Evolutionary conservation across 2,888 invertebrate genomes (phyloP).

Genomic region (Diarsia mendica): DNA sequence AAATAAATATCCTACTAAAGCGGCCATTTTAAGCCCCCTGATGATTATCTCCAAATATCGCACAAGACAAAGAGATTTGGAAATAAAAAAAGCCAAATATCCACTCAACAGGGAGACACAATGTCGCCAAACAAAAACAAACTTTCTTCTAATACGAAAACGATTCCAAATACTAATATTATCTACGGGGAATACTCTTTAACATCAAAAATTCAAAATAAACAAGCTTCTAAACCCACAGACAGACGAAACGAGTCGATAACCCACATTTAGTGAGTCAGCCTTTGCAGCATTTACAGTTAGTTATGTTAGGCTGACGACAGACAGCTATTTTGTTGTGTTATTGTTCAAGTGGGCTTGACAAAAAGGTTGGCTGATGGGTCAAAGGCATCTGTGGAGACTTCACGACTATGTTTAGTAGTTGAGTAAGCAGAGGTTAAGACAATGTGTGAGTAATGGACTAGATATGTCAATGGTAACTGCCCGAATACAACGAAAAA

Average conservation of each 20-base stretch:
- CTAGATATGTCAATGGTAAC: background rate
- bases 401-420: background rate
- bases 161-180: background rate
- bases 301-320: conserved; percentile 46
- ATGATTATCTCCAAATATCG: background rate
- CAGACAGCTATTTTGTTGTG: conserved; percentile 38
- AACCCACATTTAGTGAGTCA: conserved; percentile 54
- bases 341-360: conserved; percentile 31
- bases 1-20: too few relatives aligned
- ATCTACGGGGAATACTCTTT: background rate
- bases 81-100: too few relatives aligned
- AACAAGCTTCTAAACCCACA: conserved; percentile 7
- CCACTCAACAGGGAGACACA: background rate
- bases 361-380: conserved; percentile 16
- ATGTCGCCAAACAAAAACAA: background rate
- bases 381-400: background rate
- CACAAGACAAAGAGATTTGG: background rate
- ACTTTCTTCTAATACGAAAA: background rate
- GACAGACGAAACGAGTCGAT: conserved; percentile 33
- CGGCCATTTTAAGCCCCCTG: too few relatives aligned
- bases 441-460: background rate
- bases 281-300: conserved; percentile 27
- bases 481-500: background rate
- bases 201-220: background rate
- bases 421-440: too few relatives aligned